Evolutionary conservation across 2,113 vertebrate genomes (phyloP), one percentile per base, ranked within the genome.

Genomic region (Phaethornis superciliosus): DNA sequence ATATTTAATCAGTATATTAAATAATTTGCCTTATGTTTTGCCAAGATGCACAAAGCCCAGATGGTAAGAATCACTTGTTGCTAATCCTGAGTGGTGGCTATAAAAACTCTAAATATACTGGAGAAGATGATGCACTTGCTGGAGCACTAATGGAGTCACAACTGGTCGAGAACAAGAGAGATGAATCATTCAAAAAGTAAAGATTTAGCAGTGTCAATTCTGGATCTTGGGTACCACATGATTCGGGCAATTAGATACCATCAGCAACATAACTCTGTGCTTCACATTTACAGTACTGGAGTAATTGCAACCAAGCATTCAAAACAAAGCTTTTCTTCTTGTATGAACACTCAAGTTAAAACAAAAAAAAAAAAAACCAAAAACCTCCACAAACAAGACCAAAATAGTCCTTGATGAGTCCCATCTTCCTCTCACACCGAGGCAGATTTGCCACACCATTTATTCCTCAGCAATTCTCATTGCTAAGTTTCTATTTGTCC

Each of bases 231-330:
- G 68, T 94, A 76, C 46, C 44, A 69, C 69, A 65, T 13, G 49
- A 64, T 89, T 65, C 51, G 33, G 32, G 89, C 69, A 68, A 92
- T 92, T 86, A 95, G 85, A 84, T 56, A 71, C 35, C 77, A 75
- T 80, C 76, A 90, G 82, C 51, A 72, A 9, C 59, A 84, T 65
- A 40, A 32, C 72, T 75, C 69, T 64, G 4, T 22, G 51, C 75
- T 88, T 91, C 71, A 7, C 44, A 70, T 91, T 40, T 76, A 58
- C 76, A 81, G 18, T 83, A 72, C 54, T 40, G 24, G n/a, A 81
- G 86, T 62, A 93, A 87, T 4, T 89, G 91, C 84, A 90, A 68
- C 84, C 77, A 84, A 95, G 62, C 46, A 30, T 71, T 76, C 68
- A 74, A 92, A 46, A 92, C 44, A 92, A 79, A 89, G 54, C 74